A percentile compares a stretch with the other conserved stretches of the same genome.
Conservation (phyloP, 2,888 invertebrate species). For the Diloba caeruleocephala region DNA sequence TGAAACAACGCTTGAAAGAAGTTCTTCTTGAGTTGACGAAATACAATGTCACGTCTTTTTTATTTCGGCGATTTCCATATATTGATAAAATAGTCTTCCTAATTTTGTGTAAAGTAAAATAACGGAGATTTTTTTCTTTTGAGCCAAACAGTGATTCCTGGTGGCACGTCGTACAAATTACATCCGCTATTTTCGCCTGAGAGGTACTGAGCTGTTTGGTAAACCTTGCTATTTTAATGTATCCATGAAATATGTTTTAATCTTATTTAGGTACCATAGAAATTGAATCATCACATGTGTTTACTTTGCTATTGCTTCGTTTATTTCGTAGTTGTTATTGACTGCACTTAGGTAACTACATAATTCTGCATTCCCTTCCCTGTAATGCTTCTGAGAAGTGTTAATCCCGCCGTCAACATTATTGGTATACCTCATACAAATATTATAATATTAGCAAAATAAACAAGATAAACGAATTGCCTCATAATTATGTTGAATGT, state of each 20-base stretch:
- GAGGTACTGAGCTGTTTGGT: constrained; percentile 30
- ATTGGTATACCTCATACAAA: no score
- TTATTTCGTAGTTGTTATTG: background rate
- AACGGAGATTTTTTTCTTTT: background rate
- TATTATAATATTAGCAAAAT: no score
- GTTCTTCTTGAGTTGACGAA: constrained; percentile 32
- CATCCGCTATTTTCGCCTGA: constrained; percentile 14
- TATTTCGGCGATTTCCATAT: constrained; percentile 20
- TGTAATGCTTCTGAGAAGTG: no score
- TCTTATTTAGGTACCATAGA: background rate
- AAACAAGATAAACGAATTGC: no score
- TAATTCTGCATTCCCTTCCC: no score
- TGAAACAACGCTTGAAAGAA: constrained; percentile 29
- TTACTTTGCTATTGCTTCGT: constrained; percentile 1
- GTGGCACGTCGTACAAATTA: constrained; percentile 4
- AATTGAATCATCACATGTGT: background rate
- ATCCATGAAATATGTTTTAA: constrained; percentile 11
- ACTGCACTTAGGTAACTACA: no score
- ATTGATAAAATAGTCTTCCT: background rate
- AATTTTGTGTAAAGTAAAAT: constrained; percentile 13
- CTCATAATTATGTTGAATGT: no score
- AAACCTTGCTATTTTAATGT: constrained; percentile 8
- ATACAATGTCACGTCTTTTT: constrained; percentile 49
- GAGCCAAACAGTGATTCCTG: background rate
- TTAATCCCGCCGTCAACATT: no score